Base-by-base conservation (phyloP, 2,797 vertebrate genomes). In the Oreochromis grahami region DNA sequence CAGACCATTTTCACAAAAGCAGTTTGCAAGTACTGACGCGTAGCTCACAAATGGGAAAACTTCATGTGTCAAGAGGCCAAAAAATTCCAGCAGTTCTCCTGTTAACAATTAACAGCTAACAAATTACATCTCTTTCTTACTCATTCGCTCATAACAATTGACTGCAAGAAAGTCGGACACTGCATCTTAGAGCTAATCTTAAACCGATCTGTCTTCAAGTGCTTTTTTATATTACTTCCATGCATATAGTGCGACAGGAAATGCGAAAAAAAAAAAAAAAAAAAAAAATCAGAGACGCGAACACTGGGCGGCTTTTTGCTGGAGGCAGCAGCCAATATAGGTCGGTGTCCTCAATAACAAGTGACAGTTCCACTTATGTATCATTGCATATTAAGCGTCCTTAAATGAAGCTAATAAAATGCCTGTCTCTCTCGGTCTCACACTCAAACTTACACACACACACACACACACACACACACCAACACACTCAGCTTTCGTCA, bases 341-440 rank as follows among this genome's bases (percentile, higher is more conserved):
- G 91, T 82, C 90, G 84, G 55, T 85, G 88, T 86, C 82, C 90
- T 89, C 85, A 94, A 91, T 93, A 90, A 88, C 84, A 93, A 91
- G 80, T 93, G 93, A 92, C 91, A 94, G 85, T 80, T 86, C 80
- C 77, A 85, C 76, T 89, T 88, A 89, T 51, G 87, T 52, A 78
- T 86, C 52, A 78, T 29, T 79, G 55, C 60, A 87, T 86, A 87
- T 86, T 88, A 89, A 89, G 81, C 53, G 8, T 76, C 43, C 48
- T 83, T 82, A 56, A 87, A 86, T 87, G 29, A 65, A 9, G 36
- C 86, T 78, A 74, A 88, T 77, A 74, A 80, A 79, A 78, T 60
- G 19, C 36, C 38, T 45, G 21, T 74, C 38, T n/a, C 11, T 19
- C 72, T 15, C 58, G 3, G 17, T 4, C 53, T 41, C 50, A 29